Base-by-base conservation (phyloP, 2,113 vertebrate genomes). In the Salvelinus sp. region DNA sequence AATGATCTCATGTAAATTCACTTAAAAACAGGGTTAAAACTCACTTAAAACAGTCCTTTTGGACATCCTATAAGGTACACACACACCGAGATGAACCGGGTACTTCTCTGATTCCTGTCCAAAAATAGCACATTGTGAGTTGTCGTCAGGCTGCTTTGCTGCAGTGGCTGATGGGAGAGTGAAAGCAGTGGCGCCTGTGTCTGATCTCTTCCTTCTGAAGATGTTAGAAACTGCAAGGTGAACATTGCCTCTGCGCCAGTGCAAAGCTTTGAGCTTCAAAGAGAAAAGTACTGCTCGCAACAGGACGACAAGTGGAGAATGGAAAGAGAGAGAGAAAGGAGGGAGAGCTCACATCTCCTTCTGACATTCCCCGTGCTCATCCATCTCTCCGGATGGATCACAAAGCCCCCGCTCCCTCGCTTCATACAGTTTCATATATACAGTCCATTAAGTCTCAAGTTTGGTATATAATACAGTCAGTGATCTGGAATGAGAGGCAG, bases 321-420 rank as follows among this genome's bases (percentile, higher is more conserved):
- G 50, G 66, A 50, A 66, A 76, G 6, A 58, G 23, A 14, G 63
- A 30, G 48, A 30, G 1, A 25, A 23, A 69, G 12, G 50, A 71
- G 14, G 30, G 27, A 58, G 27, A 62, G 72, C 70, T 80, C 62
- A 81, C 76, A 80, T 44, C 76, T 64, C 66, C 22, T 76, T 70
- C 72, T 73, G 76, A 83, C 84, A 82, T 84, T 88, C 79, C 81
- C 65, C 20, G 50, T 78, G 74, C 60, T 70, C 76, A 72, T 84
- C 85, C 72, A 76, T 85, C 75, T 81, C 76, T 69, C 47, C 47
- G 62, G 69, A 70, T 65, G 62, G 69, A 70, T 69, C 66, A 27
- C 64, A 57, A 60, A 64, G 71, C 23, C 14, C 58, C 60, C 20
- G 48, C 25, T 64, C 23, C 25, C 57, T 76, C 60, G 67, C 72